Percentiles rank a stretch among this genome's conserved stretches.
phyloP scores from a whole-genome alignment of 2,113 vertebrate genomes.

The Cynopterus brachyotis region DNA sequence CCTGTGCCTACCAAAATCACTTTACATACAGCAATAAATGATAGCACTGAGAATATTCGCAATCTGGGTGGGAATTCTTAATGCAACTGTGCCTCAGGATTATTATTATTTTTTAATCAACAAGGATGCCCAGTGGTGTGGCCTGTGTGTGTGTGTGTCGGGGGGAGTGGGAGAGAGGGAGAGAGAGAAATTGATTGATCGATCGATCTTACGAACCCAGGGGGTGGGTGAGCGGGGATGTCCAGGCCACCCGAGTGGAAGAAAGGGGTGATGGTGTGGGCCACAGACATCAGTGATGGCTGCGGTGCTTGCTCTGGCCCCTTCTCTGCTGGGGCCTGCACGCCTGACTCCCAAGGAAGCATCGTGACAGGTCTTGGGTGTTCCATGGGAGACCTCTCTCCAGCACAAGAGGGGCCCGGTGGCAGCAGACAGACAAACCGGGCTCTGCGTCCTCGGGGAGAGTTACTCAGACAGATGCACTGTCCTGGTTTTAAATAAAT shows the following conservation, averaged over 20 bases:
- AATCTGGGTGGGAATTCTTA: background rate
- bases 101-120: background rate
- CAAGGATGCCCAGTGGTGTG: background rate
- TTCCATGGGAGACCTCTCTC: background rate
- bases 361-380: background rate
- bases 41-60: background rate
- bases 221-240: background rate
- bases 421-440: background rate
- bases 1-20: background rate
- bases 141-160: background rate
- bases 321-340: background rate
- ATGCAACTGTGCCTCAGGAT: background rate
- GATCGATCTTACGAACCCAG: background rate
- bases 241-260: background rate
- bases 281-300: too few relatives aligned
- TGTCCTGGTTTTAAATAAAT: constrained; percentile 42
- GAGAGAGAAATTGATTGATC: background rate
- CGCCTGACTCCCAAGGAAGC: background rate
- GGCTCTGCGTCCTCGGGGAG: background rate
- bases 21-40: background rate
- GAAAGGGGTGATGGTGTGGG: background rate
- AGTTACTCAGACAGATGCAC: background rate
- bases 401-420: background rate
- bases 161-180: background rate
- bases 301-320: background rate